These are phyloP conservation scores for Peromyscus maniculatus DNA, from an alignment of 2,113 vertebrate genomes.

Conservation along the genomic window DNA sequence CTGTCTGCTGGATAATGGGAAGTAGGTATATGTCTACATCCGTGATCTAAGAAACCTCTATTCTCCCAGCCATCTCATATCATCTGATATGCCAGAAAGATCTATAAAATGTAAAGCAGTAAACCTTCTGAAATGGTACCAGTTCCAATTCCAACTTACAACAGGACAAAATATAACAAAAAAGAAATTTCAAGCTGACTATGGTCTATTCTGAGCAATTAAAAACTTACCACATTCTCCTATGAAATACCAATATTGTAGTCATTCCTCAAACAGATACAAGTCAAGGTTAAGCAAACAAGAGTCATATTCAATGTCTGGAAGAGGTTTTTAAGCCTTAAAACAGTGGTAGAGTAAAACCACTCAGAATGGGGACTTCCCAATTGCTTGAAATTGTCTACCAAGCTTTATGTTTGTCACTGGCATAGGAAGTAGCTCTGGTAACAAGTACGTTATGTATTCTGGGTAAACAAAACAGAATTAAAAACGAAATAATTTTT, in stretches of 20 bases:
- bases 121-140: background rate
- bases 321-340: constrained; percentile 50
- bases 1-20: background rate
- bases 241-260: constrained; percentile 73
- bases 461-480: constrained; percentile 36
- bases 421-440: constrained; percentile 22
- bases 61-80: background rate
- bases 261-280: constrained; percentile 72
- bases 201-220: constrained; percentile 48
- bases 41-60: background rate
- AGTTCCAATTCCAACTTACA: constrained; percentile 2
- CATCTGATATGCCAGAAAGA: background rate
- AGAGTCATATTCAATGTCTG: constrained; percentile 51
- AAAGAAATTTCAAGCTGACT: constrained; percentile 56
- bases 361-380: constrained; percentile 1
- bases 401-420: background rate
- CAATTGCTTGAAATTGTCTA: background rate
- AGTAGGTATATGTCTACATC: background rate
- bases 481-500: constrained; percentile 50
- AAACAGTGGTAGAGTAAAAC: constrained; percentile 30
- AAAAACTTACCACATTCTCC: constrained; percentile 53
- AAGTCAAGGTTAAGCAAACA: constrained; percentile 76
- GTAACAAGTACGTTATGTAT: background rate
- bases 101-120: background rate
- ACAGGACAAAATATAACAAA: background rate